Percentiles rank a stretch among this genome's conserved stretches.
Evolutionary conservation across 2,797 vertebrate species (phyloP).

Genomic region (Anguilla marmorata): DNA sequence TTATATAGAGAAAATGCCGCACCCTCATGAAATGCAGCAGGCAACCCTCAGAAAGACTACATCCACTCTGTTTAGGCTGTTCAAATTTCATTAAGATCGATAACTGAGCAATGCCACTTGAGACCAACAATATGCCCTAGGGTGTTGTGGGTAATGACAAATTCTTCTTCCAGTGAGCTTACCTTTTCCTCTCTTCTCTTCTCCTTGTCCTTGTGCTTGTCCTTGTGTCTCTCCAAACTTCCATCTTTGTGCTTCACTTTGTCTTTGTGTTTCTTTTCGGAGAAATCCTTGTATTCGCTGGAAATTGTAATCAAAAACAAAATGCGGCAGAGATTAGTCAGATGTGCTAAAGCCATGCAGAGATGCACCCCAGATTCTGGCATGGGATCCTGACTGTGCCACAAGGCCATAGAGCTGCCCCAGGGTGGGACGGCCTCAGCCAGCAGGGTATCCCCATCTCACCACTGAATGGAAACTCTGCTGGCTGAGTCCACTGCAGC

Average conservation of each 20-base stretch:
- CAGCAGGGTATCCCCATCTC: neutral
- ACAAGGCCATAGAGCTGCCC: neutral
- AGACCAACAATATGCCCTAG: neutral
- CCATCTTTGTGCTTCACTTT: conserved; percentile 75
- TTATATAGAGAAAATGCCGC: neutral
- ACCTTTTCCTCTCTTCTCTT: conserved; percentile 92
- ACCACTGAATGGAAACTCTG: neutral
- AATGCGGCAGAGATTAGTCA: neutral
- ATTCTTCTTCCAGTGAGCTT: conserved; percentile 3
- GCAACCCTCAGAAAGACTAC: neutral
- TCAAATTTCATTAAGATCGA: neutral
- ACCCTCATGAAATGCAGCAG: neutral
- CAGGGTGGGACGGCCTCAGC: neutral
- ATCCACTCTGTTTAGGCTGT: neutral
- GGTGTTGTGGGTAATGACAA: neutral
- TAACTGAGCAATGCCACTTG: neutral
- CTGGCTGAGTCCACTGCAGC: neutral
- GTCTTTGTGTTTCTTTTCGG: conserved; percentile 93
- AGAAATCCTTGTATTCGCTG: conserved; percentile 91
- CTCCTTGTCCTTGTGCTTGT: conserved; percentile 68
- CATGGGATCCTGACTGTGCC: neutral
- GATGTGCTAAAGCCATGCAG: neutral
- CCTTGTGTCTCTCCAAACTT: conserved; percentile 83
- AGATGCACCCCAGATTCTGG: neutral
- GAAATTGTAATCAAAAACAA: conserved; percentile 10